These are phyloP conservation scores for Lagopus muta DNA, from an alignment of 2,113 vertebrate genomes.

Conservation along the genomic window DNA sequence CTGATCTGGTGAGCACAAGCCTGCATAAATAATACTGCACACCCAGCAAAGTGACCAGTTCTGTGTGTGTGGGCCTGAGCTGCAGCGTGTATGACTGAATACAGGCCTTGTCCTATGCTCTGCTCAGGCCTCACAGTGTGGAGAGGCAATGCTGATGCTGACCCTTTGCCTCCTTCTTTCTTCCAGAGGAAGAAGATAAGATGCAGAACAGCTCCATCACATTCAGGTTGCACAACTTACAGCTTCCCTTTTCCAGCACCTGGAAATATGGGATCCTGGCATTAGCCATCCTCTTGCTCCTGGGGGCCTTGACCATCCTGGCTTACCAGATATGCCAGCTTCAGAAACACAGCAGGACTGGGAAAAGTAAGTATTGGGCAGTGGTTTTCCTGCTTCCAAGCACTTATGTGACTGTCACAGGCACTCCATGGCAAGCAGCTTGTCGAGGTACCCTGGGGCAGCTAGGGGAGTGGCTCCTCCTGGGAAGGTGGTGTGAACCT, in stretches of 20 bases:
- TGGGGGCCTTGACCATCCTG: conserved; percentile 75
- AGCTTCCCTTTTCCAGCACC: conserved; percentile 62
- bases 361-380: background rate
- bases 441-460: background rate
- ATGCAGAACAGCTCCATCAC: background rate
- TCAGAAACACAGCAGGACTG: conserved; percentile 6
- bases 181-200: background rate
- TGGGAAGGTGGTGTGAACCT: background rate
- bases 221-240: background rate
- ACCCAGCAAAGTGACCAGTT: background rate
- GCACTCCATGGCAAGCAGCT: background rate
- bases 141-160: no score
- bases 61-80: background rate
- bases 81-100: background rate
- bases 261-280: conserved; percentile 76
- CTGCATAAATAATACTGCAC: background rate
- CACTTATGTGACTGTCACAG: background rate
- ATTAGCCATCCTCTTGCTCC: conserved; percentile 69
- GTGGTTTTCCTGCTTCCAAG: background rate
- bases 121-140: fast-evolving
- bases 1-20: background rate
- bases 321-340: conserved; percentile 77
- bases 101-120: background rate
- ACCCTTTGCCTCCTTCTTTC: background rate
- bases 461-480: background rate